phyloP scores from a whole-genome alignment of 2,113 vertebrate species.

The Papio anubis region DNA sequence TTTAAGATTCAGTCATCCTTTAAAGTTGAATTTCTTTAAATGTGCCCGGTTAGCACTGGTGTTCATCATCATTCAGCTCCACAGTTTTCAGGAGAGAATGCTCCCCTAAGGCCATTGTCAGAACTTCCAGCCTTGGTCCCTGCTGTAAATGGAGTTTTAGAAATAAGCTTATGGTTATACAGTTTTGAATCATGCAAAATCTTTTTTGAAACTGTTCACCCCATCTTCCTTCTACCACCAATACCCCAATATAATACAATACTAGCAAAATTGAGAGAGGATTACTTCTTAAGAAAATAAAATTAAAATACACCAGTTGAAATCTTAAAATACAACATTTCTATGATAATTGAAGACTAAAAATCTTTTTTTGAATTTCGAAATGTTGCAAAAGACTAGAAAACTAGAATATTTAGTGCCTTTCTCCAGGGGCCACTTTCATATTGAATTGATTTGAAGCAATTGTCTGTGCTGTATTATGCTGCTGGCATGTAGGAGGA shows the following conservation, averaged over 20 bases:
- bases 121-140: constrained; percentile 15
- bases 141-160: constrained; percentile 51
- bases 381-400: background rate
- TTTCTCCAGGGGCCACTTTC: constrained; percentile 61
- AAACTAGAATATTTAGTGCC: background rate
- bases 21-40: constrained; percentile 37
- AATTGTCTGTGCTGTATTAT: background rate
- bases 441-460: background rate
- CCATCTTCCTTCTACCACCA: background rate
- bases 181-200: constrained; percentile 34
- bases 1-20: constrained; percentile 42
- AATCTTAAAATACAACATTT: constrained; percentile 1
- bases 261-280: background rate
- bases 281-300: constrained; percentile 1
- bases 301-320: constrained; percentile 26
- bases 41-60: background rate
- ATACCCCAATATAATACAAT: background rate
- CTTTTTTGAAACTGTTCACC: constrained; percentile 32
- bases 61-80: constrained; percentile 48
- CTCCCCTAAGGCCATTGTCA: constrained; percentile 28
- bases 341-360: background rate
- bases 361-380: background rate
- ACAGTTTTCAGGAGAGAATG: constrained; percentile 36
- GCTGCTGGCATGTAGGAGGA: background rate
- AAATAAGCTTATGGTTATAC: constrained; percentile 49